Base-by-base conservation (phyloP, 2,113 vertebrate genomes). In the Hippocampus mohnikei region DNA sequence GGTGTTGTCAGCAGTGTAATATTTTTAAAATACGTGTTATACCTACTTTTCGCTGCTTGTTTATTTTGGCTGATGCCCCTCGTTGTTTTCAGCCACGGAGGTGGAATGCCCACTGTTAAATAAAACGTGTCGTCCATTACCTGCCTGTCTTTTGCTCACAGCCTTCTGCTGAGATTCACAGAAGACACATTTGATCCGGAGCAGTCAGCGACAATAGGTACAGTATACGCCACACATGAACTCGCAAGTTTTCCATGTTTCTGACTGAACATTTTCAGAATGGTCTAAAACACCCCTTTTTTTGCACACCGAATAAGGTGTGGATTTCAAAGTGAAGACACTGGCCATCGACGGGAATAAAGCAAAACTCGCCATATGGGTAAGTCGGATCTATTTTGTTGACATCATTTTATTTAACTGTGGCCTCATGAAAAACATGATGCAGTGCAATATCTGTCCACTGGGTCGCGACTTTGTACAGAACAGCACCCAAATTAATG, bases 301-400 rank as follows among this genome's bases (percentile, higher is more conserved):
- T 53, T 69, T 25, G 67, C 37, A 60, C 8, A 3, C 13, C 61
- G 13, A 0, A 21, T 69, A 37, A 70, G 97, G 97, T 92, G 97
- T 98, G 89, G 97, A 98, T 84, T 99, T 99, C 82, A 99, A 98
- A 91, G 97, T 99, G 73, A 99, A 98, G 91, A 98, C 97, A 5
- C 95, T 99, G 72, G 91, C 96, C 66, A 94, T 98, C 77, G 97
- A 98, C 88, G 96, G 96, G 73, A 99, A 98, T 92, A 96, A 93
- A 88, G 95, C 97, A 65, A 99, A 98, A 82, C 92, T 99, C 76
- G 97, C 96, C 77, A 99, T 99, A 88, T 99, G 97, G 96, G 97
- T 98, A 92, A 93, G 91, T 42, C 12, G 25, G 8, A 33, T 21
- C 21, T 6, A 23, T 5, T 25, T 9, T 21, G 10, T 27, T 67